phyloP scores from a whole-genome alignment of 1,140 invertebrate species.

The Drosophila nigrodunni region DNA sequence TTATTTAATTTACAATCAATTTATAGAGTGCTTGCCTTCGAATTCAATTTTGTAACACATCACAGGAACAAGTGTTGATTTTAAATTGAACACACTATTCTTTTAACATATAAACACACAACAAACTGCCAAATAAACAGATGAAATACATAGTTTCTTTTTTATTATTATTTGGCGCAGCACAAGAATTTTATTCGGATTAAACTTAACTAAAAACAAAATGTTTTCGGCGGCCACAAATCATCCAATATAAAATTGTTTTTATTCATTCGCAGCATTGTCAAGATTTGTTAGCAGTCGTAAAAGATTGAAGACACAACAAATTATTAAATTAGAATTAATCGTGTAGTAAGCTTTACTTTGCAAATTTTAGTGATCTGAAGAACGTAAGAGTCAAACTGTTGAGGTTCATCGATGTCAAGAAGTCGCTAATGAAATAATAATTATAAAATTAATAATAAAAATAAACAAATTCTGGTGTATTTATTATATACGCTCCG shows the following conservation, averaged over 20 bases:
- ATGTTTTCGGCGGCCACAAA: constrained; percentile 21
- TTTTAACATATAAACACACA: constrained; percentile 29
- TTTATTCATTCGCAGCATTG: constrained; percentile 11
- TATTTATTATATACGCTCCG: not conserved
- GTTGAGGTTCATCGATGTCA: constrained; percentile 18
- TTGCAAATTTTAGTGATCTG: constrained; percentile 75
- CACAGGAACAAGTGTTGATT: constrained; percentile 29
- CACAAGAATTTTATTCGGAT: constrained; percentile 34
- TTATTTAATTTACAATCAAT: constrained; percentile 44
- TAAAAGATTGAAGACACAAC: constrained; percentile 20
- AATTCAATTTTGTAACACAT: constrained; percentile 34
- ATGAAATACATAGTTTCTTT: constrained; percentile 22
- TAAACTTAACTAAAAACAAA: not conserved
- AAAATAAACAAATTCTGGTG: not conserved
- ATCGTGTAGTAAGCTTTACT: constrained; percentile 78
- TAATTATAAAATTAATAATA: constrained; percentile 18
- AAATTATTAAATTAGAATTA: constrained; percentile 57
- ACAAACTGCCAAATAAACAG: constrained; percentile 72
- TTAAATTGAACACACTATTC: constrained; percentile 3
- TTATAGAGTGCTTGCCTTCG: constrained; percentile 25
- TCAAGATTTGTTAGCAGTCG: constrained; percentile 23
- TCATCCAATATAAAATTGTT: constrained; percentile 1
- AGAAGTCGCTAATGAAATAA: constrained; percentile 24
- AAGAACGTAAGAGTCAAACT: constrained; percentile 43
- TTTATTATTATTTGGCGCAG: constrained; percentile 38